Evolutionary conservation across 2,888 invertebrate genomes (phyloP).

Genomic region (Pheosia gnoma): DNA sequence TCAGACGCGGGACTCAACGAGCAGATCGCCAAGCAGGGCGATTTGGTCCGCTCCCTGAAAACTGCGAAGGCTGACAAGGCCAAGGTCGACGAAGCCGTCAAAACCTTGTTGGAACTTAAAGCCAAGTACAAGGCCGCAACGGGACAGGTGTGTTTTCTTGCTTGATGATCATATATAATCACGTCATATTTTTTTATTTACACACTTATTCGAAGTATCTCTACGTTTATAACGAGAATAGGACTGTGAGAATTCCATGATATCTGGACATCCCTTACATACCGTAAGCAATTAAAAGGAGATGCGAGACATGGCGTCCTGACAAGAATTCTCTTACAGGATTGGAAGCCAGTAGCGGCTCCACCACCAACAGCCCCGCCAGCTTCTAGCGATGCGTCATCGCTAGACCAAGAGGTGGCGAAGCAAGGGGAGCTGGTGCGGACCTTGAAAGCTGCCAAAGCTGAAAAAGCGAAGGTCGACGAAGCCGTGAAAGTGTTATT

Average conservation of each 20-base stretch:
- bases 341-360: conserved; percentile 7
- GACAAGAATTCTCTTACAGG: conserved; percentile 9
- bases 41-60: conserved; percentile 88
- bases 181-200: no score
- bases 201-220: no score
- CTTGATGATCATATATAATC: no score
- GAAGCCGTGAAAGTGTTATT: conserved; percentile 78
- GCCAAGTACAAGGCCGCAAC: conserved; percentile 86
- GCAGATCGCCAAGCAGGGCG: conserved; percentile 85
- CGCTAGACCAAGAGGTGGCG: conserved; percentile 61
- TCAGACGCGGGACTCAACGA: conserved; percentile 48
- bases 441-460: conserved; percentile 85
- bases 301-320: not conserved
- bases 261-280: no score
- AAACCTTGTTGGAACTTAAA: conserved; percentile 87
- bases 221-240: no score
- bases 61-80: conserved; percentile 81
- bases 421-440: conserved; percentile 86
- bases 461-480: conserved; percentile 71
- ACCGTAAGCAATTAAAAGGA: no score
- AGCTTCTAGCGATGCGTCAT: conserved; percentile 1
- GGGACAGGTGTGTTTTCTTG: conserved; percentile 46
- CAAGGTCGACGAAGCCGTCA: conserved; percentile 69
- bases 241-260: no score
- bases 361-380: not conserved